Base-by-base conservation (phyloP, 2,797 vertebrate species). In the Enteromius viviparus region DNA sequence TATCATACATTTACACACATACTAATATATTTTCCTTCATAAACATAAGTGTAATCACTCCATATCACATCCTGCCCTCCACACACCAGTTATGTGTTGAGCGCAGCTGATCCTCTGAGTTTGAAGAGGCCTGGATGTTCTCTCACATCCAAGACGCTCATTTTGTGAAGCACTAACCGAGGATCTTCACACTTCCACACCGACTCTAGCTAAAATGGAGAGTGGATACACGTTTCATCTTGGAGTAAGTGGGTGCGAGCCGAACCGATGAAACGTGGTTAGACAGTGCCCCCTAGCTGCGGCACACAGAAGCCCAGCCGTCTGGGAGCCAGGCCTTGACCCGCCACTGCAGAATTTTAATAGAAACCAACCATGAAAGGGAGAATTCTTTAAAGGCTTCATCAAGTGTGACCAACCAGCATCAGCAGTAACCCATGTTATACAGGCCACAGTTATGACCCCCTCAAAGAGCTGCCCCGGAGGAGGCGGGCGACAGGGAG, bases 351-450 rank as follows among this genome's bases (percentile, higher is more conserved):
- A 90, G 91, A 92, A 94, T 92, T 94, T 96, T 95, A 94, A 93
- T 92, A 94, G 92, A 92, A 96, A 95, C 92, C 94, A 85, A 88
- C 85, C 87, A 96, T 94, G 91, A 97, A 95, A 96, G 93, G 92
- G 90, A 89, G 91, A 92, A 94, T 93, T 95, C 83, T 96, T 96
- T 96, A 92, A 94, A 97, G 95, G 95, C 95, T 96, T 96, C 95
- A 96, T 96, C 96, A 96, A 95, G 94, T 96, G 94, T 93, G 93
- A 94, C 93, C 94, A 95, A 96, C 95, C 94, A 94, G 94, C 93
- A 91, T 94, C 96, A 95, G 95, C 95, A 97, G 95, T 97, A 97
- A 97, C 96, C 97, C 96, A 94, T 97, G 96, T 96, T 98, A 96
- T 95, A 95, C 95, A 97, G 96, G 96, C 95, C 93, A 94, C 93